Evolutionary conservation across 2,888 invertebrate species (phyloP).

Genomic region (Nymphalis c-album): DNA sequence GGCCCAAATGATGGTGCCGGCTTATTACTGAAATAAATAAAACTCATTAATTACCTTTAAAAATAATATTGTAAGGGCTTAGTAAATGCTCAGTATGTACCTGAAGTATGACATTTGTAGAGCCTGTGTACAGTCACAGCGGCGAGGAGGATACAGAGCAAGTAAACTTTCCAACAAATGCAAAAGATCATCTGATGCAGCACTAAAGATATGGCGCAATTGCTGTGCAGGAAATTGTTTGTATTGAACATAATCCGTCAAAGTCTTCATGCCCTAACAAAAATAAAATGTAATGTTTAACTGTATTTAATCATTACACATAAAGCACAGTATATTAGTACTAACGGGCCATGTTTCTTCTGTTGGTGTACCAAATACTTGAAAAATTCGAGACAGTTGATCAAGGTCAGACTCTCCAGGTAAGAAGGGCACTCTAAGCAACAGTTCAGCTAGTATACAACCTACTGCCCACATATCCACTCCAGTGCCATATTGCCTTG

Average conservation of each 20-base stretch:
- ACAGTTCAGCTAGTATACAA: constrained; percentile 97
- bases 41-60: constrained; percentile 32
- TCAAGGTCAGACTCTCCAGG: constrained; percentile 98
- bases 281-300: background rate
- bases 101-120: constrained; percentile 94
- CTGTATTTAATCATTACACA: background rate
- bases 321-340: constrained; percentile 26
- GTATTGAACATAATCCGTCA: constrained; percentile 96
- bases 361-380: constrained; percentile 95
- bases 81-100: constrained; percentile 50
- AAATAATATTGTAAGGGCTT: background rate
- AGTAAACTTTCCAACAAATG: constrained; percentile 89
- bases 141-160: constrained; percentile 89
- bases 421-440: constrained; percentile 94
- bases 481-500: constrained; percentile 95
- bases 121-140: constrained; percentile 91
- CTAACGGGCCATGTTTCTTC: constrained; percentile 95
- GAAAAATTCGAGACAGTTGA: constrained; percentile 97
- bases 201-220: constrained; percentile 95
- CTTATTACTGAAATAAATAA: constrained; percentile 83
- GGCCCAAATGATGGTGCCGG: constrained; percentile 92
- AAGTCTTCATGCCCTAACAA: constrained; percentile 83
- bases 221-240: constrained; percentile 92
- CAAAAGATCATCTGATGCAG: constrained; percentile 95
- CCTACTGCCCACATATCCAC: constrained; percentile 99